A percentile compares a stretch with the other conserved stretches of the same genome.
Conservation (phyloP, 2,113 vertebrate species). For the Pseudorhombus dupliciocellatus region DNA sequence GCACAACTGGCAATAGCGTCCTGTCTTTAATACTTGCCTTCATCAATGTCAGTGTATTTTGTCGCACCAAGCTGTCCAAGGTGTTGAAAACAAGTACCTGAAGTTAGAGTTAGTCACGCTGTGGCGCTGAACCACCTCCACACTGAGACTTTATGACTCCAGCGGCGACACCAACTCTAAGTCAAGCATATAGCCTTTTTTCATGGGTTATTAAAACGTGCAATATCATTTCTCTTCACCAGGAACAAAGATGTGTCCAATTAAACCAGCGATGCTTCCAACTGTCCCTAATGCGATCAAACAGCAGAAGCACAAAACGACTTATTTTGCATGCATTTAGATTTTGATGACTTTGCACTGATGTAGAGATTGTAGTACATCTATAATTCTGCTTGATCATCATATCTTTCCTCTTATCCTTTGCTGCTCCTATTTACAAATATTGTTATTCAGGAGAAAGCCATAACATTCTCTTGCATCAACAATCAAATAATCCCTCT, state of each 20-base stretch:
- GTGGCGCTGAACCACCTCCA: too few relatives aligned
- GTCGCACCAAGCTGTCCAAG: too few relatives aligned
- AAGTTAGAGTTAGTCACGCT: too few relatives aligned
- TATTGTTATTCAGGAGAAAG: slow-evolving; percentile 34
- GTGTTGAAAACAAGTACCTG: too few relatives aligned
- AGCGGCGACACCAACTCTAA: slow-evolving; percentile 26
- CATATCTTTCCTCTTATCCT: slow-evolving; percentile 10
- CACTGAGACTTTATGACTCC: too few relatives aligned
- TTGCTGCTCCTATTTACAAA: not conserved
- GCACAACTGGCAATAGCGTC: too few relatives aligned
- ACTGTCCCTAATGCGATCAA: slow-evolving; percentile 4
- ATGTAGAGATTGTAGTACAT: not conserved
- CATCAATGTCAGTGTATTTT: too few relatives aligned
- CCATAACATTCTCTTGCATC: not conserved
- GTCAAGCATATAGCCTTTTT: slow-evolving; percentile 6
- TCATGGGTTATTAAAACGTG: slow-evolving; percentile 47
- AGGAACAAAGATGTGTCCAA: not conserved
- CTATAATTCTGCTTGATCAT: slow-evolving; percentile 8
- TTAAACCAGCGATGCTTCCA: slow-evolving; percentile 22
- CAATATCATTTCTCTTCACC: slow-evolving; percentile 20
- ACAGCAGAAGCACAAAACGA: not conserved
- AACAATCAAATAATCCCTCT: not conserved
- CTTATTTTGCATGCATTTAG: slow-evolving; percentile 18
- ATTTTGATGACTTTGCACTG: not conserved
- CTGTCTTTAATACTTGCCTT: too few relatives aligned